phyloP scores from a whole-genome alignment of 1,140 invertebrate species.

The Neodiprion pinetum region DNA sequence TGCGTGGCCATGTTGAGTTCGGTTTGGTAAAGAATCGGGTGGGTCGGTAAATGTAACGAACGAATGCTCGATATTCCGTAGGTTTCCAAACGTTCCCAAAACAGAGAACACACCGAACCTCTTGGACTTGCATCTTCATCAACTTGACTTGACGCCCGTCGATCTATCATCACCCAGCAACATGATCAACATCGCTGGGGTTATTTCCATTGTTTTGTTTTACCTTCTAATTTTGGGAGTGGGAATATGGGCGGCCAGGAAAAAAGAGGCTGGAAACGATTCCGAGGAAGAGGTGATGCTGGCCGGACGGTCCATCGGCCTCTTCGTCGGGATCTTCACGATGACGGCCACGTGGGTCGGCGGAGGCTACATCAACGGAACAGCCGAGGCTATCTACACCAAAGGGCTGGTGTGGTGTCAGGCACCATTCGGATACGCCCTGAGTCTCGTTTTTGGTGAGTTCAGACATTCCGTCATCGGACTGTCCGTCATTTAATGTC shows the following conservation, averaged over 20 bases:
- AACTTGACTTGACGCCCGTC: conserved; percentile 53
- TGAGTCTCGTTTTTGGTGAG: conserved; percentile 91
- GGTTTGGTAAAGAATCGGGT: not conserved
- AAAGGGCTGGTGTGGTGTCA: conserved; percentile 94
- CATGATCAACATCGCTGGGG: conserved; percentile 90
- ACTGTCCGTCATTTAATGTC: not conserved
- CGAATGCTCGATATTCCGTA: conserved; percentile 19
- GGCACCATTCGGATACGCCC: conserved; percentile 95
- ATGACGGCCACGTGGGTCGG: conserved; percentile 99
- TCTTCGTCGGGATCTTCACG: conserved; percentile 97
- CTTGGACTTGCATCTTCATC: conserved; percentile 51
- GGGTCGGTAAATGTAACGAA: not conserved
- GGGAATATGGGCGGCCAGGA: conserved; percentile 94
- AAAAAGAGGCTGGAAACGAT: conserved; percentile 84
- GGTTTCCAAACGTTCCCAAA: conserved; percentile 54
- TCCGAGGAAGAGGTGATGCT: conserved; percentile 97
- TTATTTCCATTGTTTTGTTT: conserved; percentile 92
- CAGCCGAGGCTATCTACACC: conserved; percentile 94
- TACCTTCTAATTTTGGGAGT: conserved; percentile 92
- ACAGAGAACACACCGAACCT: conserved; percentile 51
- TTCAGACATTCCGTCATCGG: conserved; percentile 12
- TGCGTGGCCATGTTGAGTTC: not conserved
- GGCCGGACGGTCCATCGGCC: conserved; percentile 92
- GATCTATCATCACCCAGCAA: conserved; percentile 64
- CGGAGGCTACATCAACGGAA: conserved; percentile 98